Base-by-base conservation (phyloP, 2,797 vertebrate genomes). In the Gymnocypris eckloni region DNA sequence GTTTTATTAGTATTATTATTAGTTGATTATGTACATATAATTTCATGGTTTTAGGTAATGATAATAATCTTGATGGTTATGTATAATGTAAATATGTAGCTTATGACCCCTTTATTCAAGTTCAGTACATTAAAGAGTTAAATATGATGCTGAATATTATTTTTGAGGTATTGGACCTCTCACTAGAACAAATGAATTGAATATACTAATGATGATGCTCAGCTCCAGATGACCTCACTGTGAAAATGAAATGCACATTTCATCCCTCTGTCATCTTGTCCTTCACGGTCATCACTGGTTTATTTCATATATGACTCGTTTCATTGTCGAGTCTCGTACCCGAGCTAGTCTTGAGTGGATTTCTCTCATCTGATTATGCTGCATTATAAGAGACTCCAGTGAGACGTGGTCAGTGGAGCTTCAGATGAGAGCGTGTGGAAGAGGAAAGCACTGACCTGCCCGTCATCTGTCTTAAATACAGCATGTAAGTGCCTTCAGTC, bases 301-400 rank as follows among this genome's bases (percentile, higher is more conserved):
- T 90, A 82, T 93, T 93, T 93, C 90, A 90, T 90, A 92, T 83
- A 88, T 39, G 73, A 33, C 33, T 39, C 52, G n/a, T n/a, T 93
- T 87, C 87, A 90, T 89, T 59, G 83, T 89, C 2, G 3, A 79
- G 41, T 75, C 87, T 71, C 0, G 71, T 85, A 78, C 86, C 4
- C 54, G 79, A 88, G 90, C 82, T 45, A 83, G 89, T 79, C 59
- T 87, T 69, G 84, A 90, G 88, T 83, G 37, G 84, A 90, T 91
- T 90, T 79, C 82, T 79, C 90, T 94, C 89, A 91, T 94, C 94
- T 94, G 89, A 94, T 94, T 93, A 93, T 92, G 71, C 90, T 82
- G 92, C 92, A 93, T 94, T 94, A 92, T 89, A 88, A 90, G 86
- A 86, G 70, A 70, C 71, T 87, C 86, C 82, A 70, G 64, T 50